Evolutionary conservation across 2,888 invertebrate species (phyloP).

Genomic region (Erebia epiphron): DNA sequence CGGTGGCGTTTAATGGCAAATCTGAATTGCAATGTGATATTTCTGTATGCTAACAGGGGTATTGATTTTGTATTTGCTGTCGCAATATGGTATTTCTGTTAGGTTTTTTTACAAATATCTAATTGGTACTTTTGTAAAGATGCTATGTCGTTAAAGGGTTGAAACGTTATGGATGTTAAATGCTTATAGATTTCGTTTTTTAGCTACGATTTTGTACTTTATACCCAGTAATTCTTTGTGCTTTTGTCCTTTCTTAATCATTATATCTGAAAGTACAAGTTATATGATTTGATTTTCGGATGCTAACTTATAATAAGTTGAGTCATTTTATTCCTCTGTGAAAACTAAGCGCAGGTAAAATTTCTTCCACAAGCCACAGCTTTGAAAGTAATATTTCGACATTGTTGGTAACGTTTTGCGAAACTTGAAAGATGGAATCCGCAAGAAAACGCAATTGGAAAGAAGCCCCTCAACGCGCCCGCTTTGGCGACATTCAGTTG

Average conservation of each 20-base stretch:
- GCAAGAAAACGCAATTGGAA: conserved; percentile 66
- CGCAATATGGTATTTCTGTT: no score
- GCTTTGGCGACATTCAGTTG: conserved; percentile 46
- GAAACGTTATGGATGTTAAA: no score
- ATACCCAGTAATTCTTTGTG: no score
- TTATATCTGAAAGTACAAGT: not conserved
- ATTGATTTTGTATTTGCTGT: not conserved
- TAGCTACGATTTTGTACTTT: no score
- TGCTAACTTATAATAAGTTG: not conserved
- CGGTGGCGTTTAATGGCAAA: conserved; percentile 68
- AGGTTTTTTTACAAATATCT: no score
- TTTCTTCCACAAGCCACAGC: not conserved
- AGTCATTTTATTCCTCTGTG: not conserved
- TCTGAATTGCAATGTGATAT: conserved; percentile 32
- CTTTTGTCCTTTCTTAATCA: not conserved
- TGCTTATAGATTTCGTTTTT: no score
- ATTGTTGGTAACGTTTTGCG: conserved; percentile 53
- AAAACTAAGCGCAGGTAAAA: not conserved
- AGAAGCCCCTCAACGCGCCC: conserved; percentile 64
- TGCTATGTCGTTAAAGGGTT: no score
- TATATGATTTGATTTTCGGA: not conserved
- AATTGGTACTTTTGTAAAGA: no score
- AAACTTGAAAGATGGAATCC: conserved; percentile 67
- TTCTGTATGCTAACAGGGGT: conserved; percentile 6
- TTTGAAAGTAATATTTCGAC: conserved; percentile 49